Conservation (phyloP, 2,888 invertebrate species). For the Notocelia uddmanniana region DNA sequence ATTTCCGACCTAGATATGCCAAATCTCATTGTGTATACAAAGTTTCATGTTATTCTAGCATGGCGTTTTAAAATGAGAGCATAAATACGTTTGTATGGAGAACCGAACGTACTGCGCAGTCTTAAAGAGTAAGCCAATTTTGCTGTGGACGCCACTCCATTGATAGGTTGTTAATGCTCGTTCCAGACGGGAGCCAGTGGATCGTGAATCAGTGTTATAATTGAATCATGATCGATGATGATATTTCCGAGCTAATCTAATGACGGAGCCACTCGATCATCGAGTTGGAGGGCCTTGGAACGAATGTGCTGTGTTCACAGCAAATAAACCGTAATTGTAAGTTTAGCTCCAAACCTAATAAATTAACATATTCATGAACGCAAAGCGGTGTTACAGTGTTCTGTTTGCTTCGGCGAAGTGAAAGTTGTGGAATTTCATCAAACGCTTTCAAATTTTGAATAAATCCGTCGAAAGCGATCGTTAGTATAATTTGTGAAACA, state of each 20-base stretch:
- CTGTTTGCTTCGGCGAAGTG: neutral
- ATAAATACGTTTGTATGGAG: too few species aligned
- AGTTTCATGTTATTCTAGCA: too few species aligned
- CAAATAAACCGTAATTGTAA: conserved; percentile 35
- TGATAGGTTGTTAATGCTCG: neutral
- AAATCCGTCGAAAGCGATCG: neutral
- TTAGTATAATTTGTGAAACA: neutral
- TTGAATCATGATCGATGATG: neutral
- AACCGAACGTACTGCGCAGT: too few species aligned
- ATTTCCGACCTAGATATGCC: too few species aligned
- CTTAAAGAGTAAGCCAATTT: too few species aligned
- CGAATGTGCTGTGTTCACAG: conserved; percentile 3
- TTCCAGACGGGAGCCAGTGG: neutral
- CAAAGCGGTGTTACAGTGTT: conserved; percentile 13
- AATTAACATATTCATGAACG: conserved; percentile 39
- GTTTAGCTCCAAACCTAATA: conserved; percentile 23
- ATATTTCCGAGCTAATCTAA: neutral
- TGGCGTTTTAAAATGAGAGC: too few species aligned
- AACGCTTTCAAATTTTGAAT: conserved; percentile 1
- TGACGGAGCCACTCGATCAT: neutral
- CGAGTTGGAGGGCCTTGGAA: neutral
- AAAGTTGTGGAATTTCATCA: conserved; percentile 14
- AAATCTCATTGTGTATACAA: too few species aligned
- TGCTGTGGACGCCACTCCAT: neutral
- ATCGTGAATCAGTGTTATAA: neutral